phyloP scores from a whole-genome alignment of 2,113 vertebrate genomes.

The Triplophysa rosa region DNA sequence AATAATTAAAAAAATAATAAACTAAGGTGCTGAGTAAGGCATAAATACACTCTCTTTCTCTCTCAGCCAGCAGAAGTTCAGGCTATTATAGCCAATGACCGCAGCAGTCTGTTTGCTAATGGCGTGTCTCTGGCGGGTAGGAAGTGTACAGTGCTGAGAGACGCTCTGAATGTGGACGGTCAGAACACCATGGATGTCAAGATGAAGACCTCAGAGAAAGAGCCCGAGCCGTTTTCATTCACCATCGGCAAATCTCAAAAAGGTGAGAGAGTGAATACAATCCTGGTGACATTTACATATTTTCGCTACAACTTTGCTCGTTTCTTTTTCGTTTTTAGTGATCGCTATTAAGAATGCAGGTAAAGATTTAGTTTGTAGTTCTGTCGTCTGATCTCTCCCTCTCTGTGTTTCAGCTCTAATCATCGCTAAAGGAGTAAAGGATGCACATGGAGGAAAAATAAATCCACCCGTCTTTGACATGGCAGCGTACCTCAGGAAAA shows the following conservation, averaged over 20 bases:
- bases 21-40: too few species aligned
- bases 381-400: not conserved
- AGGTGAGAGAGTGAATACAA: constrained; percentile 15
- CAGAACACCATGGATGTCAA: constrained; percentile 57
- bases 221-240: constrained; percentile 43
- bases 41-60: not conserved
- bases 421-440: constrained; percentile 48
- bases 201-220: constrained; percentile 47
- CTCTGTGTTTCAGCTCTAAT: constrained; percentile 38
- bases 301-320: too few species aligned
- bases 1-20: too few species aligned
- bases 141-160: constrained; percentile 50
- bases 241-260: constrained; percentile 40
- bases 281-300: too few species aligned
- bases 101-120: not conserved
- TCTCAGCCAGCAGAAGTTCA: constrained; percentile 42
- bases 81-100: not conserved
- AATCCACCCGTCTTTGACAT: constrained; percentile 45
- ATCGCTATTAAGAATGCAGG: too few species aligned
- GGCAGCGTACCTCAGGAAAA: constrained; percentile 33
- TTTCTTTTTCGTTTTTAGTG: too few species aligned
- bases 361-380: too few species aligned
- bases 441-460: constrained; percentile 50
- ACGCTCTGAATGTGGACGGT: constrained; percentile 1
- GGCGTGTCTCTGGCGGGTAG: constrained; percentile 40